Evolutionary conservation across 2,113 vertebrate genomes (phyloP), one percentile per base, ranked within the genome.

Genomic region (Stegostoma tigrinum): DNA sequence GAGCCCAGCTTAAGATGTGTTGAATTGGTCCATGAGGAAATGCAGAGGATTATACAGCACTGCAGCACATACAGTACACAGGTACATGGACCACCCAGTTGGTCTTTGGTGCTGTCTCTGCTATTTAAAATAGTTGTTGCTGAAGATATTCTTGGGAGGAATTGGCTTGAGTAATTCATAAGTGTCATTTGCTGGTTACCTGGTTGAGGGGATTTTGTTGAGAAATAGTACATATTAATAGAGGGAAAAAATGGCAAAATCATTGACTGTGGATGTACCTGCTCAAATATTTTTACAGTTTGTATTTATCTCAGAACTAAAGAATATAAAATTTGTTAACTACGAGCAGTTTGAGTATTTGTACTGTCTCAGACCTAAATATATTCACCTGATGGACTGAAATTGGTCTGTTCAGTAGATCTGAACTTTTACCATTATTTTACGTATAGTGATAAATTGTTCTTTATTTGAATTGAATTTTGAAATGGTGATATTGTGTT

Each of bases 31-130:
- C 99, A 99, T 1, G 99, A 99, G 96, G 99, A 99, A 97, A 99
- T 99, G 99, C 99, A 99, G 96, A 98, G 99, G 97, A 99, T 99
- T 96, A 99, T 99, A 96, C 99, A 99, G 96, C 99, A 99, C 64
- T 99, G 99, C 97, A 99, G 99, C 97, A 99, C 99, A 97, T 99
- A 99, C 97, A 99, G 99, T 96, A 99, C 99, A 6, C 99, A 99
- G 98, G 99, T 99, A 96, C 95, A 21, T n/a, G 23, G 15, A 6
- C 30, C 19, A 38, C 48, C 61, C 95, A 78, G 34, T 80, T 15
- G 45, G 48, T 52, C 94, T 95, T 34, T 83, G 3, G 15, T 66
- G 55, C 67, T 12, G 15, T 55, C 24, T 42, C 52, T 68, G 34
- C 34, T 80, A 95, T 27, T 61, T 80, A 52, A 87, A 61, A 67